phyloP scores from a whole-genome alignment of 30 jellyfish, hydroid and myxozoan species.

The Aurelia aurita complex sp. Pacific region DNA sequence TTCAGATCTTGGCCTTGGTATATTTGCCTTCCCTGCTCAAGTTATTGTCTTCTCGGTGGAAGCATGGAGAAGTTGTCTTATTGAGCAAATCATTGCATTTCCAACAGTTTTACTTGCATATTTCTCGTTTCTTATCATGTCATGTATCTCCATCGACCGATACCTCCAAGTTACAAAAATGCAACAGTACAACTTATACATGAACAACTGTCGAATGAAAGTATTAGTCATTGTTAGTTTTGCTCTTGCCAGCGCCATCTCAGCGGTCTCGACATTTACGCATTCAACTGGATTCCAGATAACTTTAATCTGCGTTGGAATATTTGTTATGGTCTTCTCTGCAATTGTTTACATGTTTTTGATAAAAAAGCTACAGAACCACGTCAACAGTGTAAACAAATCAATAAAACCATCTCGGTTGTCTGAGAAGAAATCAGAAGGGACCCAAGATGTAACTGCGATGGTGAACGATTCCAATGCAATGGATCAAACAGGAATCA shows the following conservation, averaged over 20 bases:
- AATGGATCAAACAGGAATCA: no score
- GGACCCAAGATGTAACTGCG: no score
- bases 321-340: no score
- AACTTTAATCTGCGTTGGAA: no score
- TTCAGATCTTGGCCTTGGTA: conserved; percentile 42
- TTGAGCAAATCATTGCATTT: conserved; percentile 25
- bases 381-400: no score
- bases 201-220: conserved; percentile 34
- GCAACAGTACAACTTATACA: conserved; percentile 17
- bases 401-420: no score
- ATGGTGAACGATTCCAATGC: no score
- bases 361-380: no score
- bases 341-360: no score
- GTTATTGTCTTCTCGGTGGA: conserved; percentile 3
- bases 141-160: conserved; percentile 44
- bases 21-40: conserved; percentile 19
- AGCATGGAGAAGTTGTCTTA: conserved; percentile 18
- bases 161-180: conserved; percentile 44
- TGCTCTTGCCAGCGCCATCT: neutral
- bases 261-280: no score
- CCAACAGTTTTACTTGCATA: conserved; percentile 10
- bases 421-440: no score
- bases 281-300: no score
- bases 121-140: conserved; percentile 34
- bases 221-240: conserved; percentile 3